Evolutionary conservation across 2,888 invertebrate genomes (phyloP).

Genomic region (Helleia helle): DNA sequence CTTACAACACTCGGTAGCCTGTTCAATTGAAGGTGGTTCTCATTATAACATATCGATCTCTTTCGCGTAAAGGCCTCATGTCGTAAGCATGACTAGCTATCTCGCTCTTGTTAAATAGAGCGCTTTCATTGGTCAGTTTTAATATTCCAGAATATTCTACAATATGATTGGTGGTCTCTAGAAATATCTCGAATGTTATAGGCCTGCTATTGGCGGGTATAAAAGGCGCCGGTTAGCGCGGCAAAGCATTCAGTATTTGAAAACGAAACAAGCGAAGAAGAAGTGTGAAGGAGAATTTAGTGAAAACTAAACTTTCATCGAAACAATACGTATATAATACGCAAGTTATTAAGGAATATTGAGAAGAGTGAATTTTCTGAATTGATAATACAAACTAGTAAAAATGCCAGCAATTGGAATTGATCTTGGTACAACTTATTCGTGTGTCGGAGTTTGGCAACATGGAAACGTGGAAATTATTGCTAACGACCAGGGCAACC

Average conservation of each 20-base stretch:
- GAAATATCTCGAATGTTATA: not conserved
- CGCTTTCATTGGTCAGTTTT: too few species aligned
- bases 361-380: constrained; percentile 8
- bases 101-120: too few species aligned
- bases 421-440: constrained; percentile 90
- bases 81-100: too few species aligned
- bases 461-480: constrained; percentile 88
- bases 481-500: constrained; percentile 91
- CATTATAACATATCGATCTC: too few species aligned
- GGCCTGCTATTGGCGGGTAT: not conserved
- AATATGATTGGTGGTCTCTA: constrained; percentile 1
- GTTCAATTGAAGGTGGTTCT: too few species aligned
- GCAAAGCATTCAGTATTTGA: constrained; percentile 11
- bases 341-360: constrained; percentile 11
- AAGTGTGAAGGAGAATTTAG: constrained; percentile 1
- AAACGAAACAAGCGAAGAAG: constrained; percentile 12
- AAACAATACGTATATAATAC: constrained; percentile 10
- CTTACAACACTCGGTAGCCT: too few species aligned
- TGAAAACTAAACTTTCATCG: constrained; percentile 12
- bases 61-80: too few species aligned
- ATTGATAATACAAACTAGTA: constrained; percentile 14
- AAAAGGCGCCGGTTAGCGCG: constrained; percentile 1
- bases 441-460: constrained; percentile 90
- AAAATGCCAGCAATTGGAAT: constrained; percentile 62
- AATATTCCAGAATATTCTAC: not conserved